Evolutionary conservation across 2,888 invertebrate species (phyloP).

Genomic region (Eretmocerus hayati): DNA sequence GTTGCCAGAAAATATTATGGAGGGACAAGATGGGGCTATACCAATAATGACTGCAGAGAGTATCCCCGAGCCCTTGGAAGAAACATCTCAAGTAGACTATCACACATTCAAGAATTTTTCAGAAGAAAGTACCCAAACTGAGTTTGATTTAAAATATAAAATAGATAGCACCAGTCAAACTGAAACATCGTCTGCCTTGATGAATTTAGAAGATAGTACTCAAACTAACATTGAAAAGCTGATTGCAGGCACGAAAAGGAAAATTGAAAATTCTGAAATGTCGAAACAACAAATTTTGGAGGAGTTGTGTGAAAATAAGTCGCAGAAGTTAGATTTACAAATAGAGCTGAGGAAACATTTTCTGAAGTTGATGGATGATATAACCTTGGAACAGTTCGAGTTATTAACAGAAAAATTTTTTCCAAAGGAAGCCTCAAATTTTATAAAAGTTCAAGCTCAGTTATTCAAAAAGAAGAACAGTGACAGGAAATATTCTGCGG

Average conservation of each 20-base stretch:
- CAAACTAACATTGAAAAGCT: constrained; percentile 5
- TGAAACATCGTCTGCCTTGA: not conserved
- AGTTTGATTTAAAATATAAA: constrained; percentile 1
- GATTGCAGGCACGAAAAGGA: constrained; percentile 5
- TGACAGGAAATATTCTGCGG: constrained; percentile 10
- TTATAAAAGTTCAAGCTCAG: constrained; percentile 20
- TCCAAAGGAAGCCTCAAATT: constrained; percentile 18
- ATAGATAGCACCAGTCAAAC: constrained; percentile 9
- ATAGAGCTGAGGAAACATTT: constrained; percentile 9
- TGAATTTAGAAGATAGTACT: constrained; percentile 8
- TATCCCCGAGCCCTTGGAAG: constrained; percentile 10
- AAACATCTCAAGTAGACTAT: constrained; percentile 7
- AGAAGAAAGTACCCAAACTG: not conserved
- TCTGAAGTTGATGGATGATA: constrained; percentile 12
- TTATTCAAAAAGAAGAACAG: constrained; percentile 16
- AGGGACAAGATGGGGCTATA: constrained; percentile 2
- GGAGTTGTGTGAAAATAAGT: constrained; percentile 14
- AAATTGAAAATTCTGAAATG: constrained; percentile 11
- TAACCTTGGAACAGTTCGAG: constrained; percentile 19
- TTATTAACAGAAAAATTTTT: constrained; percentile 21
- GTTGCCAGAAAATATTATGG: constrained; percentile 14
- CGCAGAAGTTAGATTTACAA: constrained; percentile 13
- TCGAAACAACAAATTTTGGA: constrained; percentile 14
- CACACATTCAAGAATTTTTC: constrained; percentile 5
- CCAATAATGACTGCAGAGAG: constrained; percentile 6